phyloP scores from a whole-genome alignment of 2,888 invertebrate genomes.

The Kryphioiulus occultus region DNA sequence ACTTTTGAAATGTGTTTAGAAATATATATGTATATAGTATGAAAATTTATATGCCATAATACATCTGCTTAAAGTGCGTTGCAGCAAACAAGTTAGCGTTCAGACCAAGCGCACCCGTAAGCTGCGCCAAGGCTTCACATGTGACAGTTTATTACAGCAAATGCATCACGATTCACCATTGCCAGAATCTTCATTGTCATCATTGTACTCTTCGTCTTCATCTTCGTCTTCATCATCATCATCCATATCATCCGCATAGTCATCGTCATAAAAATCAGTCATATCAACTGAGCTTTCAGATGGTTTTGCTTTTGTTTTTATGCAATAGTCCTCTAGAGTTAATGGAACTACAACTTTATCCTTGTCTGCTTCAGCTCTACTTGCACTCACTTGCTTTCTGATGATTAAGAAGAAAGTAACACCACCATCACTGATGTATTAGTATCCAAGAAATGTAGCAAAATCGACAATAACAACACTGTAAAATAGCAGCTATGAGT shows the following conservation, averaged over 20 bases:
- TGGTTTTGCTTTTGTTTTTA: constrained; percentile 84
- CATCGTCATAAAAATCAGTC: constrained; percentile 96
- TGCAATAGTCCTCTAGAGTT: constrained; percentile 98
- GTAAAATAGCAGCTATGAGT: no score
- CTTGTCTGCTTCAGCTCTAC: constrained; percentile 92
- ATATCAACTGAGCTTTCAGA: constrained; percentile 84
- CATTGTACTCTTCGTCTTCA: constrained; percentile 67
- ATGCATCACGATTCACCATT: constrained; percentile 86
- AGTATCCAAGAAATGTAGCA: background rate
- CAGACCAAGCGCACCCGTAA: constrained; percentile 39
- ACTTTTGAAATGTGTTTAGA: background rate
- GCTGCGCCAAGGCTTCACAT: constrained; percentile 44
- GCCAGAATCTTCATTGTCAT: constrained; percentile 86
- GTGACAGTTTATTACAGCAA: background rate
- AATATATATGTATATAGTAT: constrained; percentile 25
- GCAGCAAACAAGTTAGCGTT: constrained; percentile 36
- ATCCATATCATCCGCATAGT: constrained; percentile 77
- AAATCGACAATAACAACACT: background rate
- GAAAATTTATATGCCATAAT: constrained; percentile 21
- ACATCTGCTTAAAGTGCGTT: background rate
- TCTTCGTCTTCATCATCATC: constrained; percentile 66
- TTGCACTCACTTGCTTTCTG: constrained; percentile 96
- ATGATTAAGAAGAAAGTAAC: background rate
- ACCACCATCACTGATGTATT: background rate
- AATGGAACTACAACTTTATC: constrained; percentile 97